Base-by-base conservation (phyloP, 2,113 vertebrate species). In the Pycnonotus jocosus region DNA sequence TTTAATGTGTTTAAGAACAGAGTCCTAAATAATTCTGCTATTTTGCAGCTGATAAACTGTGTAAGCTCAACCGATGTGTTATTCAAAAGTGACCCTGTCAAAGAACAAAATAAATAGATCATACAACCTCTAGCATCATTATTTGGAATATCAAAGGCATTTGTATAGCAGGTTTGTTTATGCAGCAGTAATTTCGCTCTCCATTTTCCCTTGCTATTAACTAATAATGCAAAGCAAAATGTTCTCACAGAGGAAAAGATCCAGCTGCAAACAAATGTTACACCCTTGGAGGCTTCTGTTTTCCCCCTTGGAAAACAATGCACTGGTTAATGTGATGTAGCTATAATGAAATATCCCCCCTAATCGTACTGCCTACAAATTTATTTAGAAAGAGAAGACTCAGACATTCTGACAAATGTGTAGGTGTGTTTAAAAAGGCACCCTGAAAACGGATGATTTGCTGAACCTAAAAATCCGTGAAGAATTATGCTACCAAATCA, bases 211-310 rank as follows among this genome's bases (percentile, higher is more conserved):
- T 89, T 86, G 71, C 62, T 91, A 65, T 73, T 86, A 93, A 93
- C 84, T 90, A 96, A 95, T 66, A 94, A 80, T 21, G 60, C 56
- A 83, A 94, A 82, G 56, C 76, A 83, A 94, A 95, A 86, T 80
- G 27, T 80, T 95, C 70, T 94, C 6, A 2, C 24, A 73, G 45
- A 92, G 53, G 69, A 91, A 92, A 72, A 85, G 23, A 92, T 37
- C 24, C 87, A 94, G 62, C 37, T 91, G 66, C 77, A 95, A 83
- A 88, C 42, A 94, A 90, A 96, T 60, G 79, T 77, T 91, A 80
- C n/a, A 50, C 60, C 62, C 90, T 82, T 20, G 4, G 42, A 95
- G 72, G 58, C 10, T 90, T 54, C 24, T 35, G 33, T 70, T 92
- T 86, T 82, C 60, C 65, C 68, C 35, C 27, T 18, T 38, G 58